phyloP scores from a whole-genome alignment of 2,888 invertebrate genomes.

The Agonopterix subpropinquella region DNA sequence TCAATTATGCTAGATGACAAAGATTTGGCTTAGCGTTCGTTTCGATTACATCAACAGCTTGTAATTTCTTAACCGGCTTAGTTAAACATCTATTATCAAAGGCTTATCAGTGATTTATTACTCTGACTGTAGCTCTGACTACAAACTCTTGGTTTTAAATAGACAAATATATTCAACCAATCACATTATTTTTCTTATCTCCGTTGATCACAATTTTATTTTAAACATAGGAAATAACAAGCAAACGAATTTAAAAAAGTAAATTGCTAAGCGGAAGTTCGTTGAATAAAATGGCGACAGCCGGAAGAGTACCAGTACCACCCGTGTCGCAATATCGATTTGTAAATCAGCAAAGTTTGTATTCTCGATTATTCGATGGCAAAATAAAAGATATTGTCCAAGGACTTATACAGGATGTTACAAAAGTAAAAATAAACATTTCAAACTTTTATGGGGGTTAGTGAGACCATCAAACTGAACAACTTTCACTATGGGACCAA shows the following conservation, averaged over 20 bases:
- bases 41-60: too few species aligned
- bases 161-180: too few species aligned
- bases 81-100: constrained; percentile 11
- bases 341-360: neutral
- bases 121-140: constrained; percentile 1
- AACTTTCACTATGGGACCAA: too few species aligned
- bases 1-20: too few species aligned
- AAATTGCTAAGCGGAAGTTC: neutral
- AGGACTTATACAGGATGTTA: too few species aligned
- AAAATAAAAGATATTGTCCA: constrained; percentile 25
- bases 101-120: constrained; percentile 20
- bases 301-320: constrained; percentile 1
- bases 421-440: too few species aligned
- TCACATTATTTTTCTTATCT: too few species aligned
- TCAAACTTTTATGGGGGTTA: too few species aligned
- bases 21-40: too few species aligned
- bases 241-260: neutral
- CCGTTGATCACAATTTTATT: constrained; percentile 4
- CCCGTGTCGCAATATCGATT: neutral
- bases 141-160: too few species aligned
- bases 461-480: too few species aligned
- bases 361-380: constrained; percentile 12
- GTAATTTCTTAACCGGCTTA: neutral
- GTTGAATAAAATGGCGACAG: constrained; percentile 6
- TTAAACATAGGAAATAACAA: neutral